phyloP scores from a whole-genome alignment of 2,888 invertebrate genomes.

The Eristalinus aeneus region DNA sequence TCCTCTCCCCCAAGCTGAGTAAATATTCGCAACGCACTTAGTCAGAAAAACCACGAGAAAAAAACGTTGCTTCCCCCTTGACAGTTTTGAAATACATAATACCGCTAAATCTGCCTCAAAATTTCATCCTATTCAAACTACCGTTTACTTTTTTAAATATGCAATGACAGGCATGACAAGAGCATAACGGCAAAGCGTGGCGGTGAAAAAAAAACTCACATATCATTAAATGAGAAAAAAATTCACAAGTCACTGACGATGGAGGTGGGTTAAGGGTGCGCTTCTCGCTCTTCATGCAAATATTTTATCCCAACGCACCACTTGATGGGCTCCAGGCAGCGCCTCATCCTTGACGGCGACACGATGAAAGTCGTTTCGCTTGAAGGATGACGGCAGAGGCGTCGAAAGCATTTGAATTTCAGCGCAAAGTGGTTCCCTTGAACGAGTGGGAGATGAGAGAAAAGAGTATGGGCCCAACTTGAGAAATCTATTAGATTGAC shows the following conservation, averaged over 20 bases:
- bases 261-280: background rate
- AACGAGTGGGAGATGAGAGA: background rate
- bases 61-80: background rate
- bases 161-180: conserved; percentile 30
- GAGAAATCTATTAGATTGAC: conserved; percentile 29
- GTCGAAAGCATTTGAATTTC: conserved; percentile 13
- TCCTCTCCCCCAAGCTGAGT: background rate
- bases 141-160: conserved; percentile 22
- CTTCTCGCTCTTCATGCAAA: background rate
- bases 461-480: background rate
- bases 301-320: background rate
- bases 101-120: conserved; percentile 4
- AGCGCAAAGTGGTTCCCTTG: background rate
- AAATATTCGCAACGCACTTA: conserved; percentile 6
- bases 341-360: background rate
- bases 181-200: background rate
- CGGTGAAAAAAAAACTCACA: conserved; percentile 14
- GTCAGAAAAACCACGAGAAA: background rate
- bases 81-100: background rate
- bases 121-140: background rate
- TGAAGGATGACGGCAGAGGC: background rate
- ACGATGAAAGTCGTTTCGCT: background rate
- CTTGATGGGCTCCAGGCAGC: background rate
- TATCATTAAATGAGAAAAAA: conserved; percentile 8
- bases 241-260: background rate